Evolutionary conservation across 1,140 invertebrate species (phyloP), one percentile per base, ranked within the genome.

Genomic region (Drosophila simulans): DNA sequence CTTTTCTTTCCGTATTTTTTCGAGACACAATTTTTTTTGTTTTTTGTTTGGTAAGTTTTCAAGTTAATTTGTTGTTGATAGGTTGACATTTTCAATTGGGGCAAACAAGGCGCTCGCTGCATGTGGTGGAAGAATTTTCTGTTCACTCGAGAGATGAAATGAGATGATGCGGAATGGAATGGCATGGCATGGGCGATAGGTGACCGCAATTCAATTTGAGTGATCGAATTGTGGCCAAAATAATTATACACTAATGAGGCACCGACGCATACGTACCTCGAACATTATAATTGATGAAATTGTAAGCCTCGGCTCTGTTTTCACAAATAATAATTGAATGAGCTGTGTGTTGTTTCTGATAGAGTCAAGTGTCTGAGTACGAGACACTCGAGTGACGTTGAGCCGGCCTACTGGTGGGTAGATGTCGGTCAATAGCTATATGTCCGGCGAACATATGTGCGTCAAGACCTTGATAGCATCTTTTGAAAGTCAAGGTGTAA

Each of bases 1-100:
- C 58, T 64, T 86, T 80, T 72, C 62, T 48, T 51, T 76, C 49
- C 49, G 54, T 39, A 42, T 49, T 77, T 20, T 20, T 52, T 54
- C 10, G 45, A 65, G 64, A 42, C 48, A 64, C 64, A 58, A 62
- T 31, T 12, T 31, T 12, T 37, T 37, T 37, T 37, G 3, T 4
- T 37, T 56, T 78, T 64, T 75, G 63, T 64, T 74, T 84, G 69
- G 69, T 72, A 53, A 75, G 77, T 83, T 82, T 82, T 71, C 65
- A 77, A 85, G 83, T 88, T 88, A 85, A 85, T 85, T 85, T 85
- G 82, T 75, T 88, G 82, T 78, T 85, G 82, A 85, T 85, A 88
- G 83, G 73, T 85, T 85, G 82, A 82, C 82, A 86, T 86, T 81
- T 86, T 81, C 74, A 85, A 85, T 85, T 85, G 82, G 82, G 80